These are phyloP conservation scores for Coregonus ussuriensis DNA, from an alignment of 2,797 vertebrate genomes.

Conservation along the genomic window DNA sequence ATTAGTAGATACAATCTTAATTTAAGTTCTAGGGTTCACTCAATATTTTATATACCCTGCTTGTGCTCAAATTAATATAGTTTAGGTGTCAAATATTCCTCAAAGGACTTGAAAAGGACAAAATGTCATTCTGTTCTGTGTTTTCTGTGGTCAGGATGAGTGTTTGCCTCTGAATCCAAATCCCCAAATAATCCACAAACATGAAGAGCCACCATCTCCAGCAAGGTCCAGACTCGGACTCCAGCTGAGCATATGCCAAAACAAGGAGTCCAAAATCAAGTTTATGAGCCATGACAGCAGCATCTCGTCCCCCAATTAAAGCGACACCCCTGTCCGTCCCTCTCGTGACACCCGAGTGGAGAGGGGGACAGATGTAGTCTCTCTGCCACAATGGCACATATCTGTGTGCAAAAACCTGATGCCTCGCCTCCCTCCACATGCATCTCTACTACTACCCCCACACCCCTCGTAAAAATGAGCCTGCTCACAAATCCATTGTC, in stretches of 20 bases:
- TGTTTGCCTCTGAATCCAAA: too few relatives aligned
- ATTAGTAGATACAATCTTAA: too few relatives aligned
- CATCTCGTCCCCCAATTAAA: slow-evolving; percentile 1
- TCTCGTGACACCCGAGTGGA: background rate
- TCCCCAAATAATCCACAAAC: background rate
- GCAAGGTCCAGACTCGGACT: background rate
- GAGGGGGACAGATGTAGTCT: slow-evolving; percentile 59
- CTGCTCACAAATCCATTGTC: slow-evolving; percentile 39
- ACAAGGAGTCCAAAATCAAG: slow-evolving; percentile 5
- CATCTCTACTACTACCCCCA: slow-evolving; percentile 38
- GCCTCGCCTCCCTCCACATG: slow-evolving; percentile 1
- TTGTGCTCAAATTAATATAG: too few relatives aligned
- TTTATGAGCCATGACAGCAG: slow-evolving; percentile 15
- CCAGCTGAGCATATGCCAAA: background rate
- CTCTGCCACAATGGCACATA: slow-evolving; percentile 33
- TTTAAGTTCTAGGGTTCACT: too few relatives aligned
- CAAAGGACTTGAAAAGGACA: too few relatives aligned
- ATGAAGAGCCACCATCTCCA: background rate
- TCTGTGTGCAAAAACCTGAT: slow-evolving; percentile 8
- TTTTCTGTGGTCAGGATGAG: too few relatives aligned
- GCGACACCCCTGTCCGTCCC: background rate
- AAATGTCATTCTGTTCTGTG: background rate
- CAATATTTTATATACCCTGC: too few relatives aligned
- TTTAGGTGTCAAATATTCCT: too few relatives aligned
- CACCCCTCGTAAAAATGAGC: slow-evolving; percentile 32